These are phyloP conservation scores for Pegea sp. DNA, from an alignment of 23 tunicate species.

Conservation along the genomic window DNA sequence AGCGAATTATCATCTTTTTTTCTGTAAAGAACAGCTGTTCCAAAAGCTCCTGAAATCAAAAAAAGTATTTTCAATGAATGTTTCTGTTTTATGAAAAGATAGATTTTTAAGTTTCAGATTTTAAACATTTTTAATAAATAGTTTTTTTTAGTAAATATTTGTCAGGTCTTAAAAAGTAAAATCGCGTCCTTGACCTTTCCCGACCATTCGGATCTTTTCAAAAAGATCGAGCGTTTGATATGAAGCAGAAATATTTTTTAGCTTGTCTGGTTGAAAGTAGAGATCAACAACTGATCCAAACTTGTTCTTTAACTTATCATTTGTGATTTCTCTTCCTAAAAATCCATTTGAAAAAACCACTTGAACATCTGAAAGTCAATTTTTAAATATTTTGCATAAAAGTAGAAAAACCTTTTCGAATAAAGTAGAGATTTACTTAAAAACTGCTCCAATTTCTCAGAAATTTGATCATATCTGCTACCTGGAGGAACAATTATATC, in stretches of 20 bases:
- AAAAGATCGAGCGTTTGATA: slow-evolving; percentile 70
- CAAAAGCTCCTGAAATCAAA: slow-evolving; percentile 43
- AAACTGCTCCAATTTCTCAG: too few relatives aligned
- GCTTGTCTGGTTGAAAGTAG: slow-evolving; percentile 67
- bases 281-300: slow-evolving; percentile 73
- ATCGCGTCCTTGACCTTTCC: slow-evolving; percentile 46
- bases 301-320: too few relatives aligned
- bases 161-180: too few relatives aligned
- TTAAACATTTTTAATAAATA: neutral
- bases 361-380: slow-evolving; percentile 7
- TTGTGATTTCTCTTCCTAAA: slow-evolving; percentile 34
- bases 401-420: neutral
- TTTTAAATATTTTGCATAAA: neutral
- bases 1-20: slow-evolving; percentile 92
- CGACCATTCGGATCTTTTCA: slow-evolving; percentile 88
- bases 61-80: neutral
- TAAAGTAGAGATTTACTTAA: neutral
- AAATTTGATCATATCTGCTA: too few relatives aligned
- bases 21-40: slow-evolving; percentile 71
- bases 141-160: neutral
- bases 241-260: slow-evolving; percentile 48
- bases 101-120: too few relatives aligned
- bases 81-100: neutral
- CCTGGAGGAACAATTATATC: too few relatives aligned
- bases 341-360: slow-evolving; percentile 44